Percentiles rank a stretch among this genome's conserved stretches.
These are phyloP conservation scores for Diarsia rubi DNA, from an alignment of 2,888 invertebrate genomes.

Conservation along the genomic window DNA sequence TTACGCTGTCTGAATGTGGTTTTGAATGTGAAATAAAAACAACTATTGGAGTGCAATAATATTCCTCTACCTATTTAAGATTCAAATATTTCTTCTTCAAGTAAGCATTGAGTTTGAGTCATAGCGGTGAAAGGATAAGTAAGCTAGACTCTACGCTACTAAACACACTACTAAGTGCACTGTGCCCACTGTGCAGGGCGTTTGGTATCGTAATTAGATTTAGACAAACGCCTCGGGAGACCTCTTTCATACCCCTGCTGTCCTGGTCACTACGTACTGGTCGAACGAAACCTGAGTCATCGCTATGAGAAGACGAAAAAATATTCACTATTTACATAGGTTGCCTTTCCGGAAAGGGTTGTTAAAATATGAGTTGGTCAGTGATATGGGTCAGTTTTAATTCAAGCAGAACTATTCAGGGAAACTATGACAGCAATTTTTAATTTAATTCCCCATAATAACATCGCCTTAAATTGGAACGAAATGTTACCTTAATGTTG, in stretches of 20 bases:
- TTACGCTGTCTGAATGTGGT: neutral
- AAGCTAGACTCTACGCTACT: neutral
- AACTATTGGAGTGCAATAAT: neutral
- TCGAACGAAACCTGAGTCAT: neutral
- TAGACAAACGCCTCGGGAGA: neutral
- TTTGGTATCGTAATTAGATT: neutral
- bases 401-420: neutral
- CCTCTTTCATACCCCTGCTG: neutral
- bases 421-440: neutral
- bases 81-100: neutral
- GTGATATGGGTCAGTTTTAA: neutral
- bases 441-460: neutral
- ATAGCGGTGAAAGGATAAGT: neutral
- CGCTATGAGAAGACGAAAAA: neutral
- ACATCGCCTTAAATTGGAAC: neutral
- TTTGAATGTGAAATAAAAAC: neutral
- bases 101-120: neutral
- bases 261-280: neutral
- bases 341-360: neutral
- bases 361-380: neutral
- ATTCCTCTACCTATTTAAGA: neutral
- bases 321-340: neutral
- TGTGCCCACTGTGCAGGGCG: neutral
- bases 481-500: slow-evolving; percentile 6
- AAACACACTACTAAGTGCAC: neutral